phyloP scores from a whole-genome alignment of 2,113 vertebrate species.

The Aphyosemion australe region DNA sequence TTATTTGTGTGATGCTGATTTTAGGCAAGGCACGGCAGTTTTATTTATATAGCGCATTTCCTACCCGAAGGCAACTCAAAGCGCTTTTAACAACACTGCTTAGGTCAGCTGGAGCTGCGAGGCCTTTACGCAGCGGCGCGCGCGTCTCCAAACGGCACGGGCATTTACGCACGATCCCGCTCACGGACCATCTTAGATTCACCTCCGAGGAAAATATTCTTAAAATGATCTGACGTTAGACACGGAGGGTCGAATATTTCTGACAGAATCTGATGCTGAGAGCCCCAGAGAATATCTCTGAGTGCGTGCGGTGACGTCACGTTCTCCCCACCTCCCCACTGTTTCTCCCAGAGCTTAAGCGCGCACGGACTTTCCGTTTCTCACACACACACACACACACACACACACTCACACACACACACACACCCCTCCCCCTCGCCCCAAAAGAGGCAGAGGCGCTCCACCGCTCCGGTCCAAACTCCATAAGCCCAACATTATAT shows the following conservation, averaged over 20 bases:
- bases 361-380: conserved; percentile 56
- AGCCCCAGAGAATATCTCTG: too few relatives aligned
- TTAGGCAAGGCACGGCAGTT: too few relatives aligned
- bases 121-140: background rate
- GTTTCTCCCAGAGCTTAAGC: conserved; percentile 24
- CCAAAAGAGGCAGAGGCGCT: conserved; percentile 57
- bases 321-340: conserved; percentile 26
- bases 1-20: too few relatives aligned
- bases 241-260: too few relatives aligned
- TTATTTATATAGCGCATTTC: too few relatives aligned
- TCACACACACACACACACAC: conserved; percentile 18
- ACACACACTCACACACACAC: conserved; percentile 20
- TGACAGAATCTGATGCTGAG: too few relatives aligned
- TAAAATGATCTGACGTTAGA: background rate
- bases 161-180: conserved; percentile 18
- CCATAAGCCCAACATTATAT: conserved; percentile 55
- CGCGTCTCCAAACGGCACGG: conserved; percentile 10
- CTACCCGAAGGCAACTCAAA: too few relatives aligned
- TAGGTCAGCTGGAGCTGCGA: too few relatives aligned
- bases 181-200: too few relatives aligned
- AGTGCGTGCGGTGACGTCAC: conserved; percentile 12
- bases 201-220: too few relatives aligned
- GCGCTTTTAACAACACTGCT: too few relatives aligned
- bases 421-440: conserved; percentile 63
- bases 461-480: conserved; percentile 51